Conservation (phyloP, 2,797 vertebrate genomes). For the Glyptemys insculpta region DNA sequence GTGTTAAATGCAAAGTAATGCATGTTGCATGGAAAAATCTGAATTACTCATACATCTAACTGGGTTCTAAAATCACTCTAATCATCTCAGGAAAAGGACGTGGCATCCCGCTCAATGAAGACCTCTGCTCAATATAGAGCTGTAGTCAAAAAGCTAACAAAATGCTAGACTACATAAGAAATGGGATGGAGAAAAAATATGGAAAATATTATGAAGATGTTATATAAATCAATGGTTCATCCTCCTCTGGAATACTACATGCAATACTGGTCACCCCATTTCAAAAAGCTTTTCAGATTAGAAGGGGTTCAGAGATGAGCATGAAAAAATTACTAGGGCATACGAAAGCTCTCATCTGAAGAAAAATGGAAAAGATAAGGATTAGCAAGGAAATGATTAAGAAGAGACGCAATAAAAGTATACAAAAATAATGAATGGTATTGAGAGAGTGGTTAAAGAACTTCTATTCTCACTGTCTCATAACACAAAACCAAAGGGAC, state of each 20-base stretch:
- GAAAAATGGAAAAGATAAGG: neutral
- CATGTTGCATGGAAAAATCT: neutral
- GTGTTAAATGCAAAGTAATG: neutral
- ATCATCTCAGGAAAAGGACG: neutral
- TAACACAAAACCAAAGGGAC: neutral
- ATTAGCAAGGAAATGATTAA: neutral
- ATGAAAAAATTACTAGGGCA: neutral
- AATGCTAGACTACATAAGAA: neutral
- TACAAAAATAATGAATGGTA: neutral
- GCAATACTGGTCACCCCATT: neutral
- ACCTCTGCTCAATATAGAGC: neutral
- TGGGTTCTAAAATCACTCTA: neutral
- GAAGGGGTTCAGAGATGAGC: neutral
- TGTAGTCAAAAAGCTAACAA: neutral
- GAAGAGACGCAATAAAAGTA: neutral
- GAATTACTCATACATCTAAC: neutral
- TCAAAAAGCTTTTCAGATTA: neutral
- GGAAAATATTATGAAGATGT: neutral
- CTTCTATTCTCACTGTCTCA: neutral
- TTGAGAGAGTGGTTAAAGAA: neutral
- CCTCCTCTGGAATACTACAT: neutral
- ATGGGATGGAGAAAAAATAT: neutral
- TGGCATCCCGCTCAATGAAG: neutral
- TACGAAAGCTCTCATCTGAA: neutral
- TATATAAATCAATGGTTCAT: rapidly evolving